phyloP scores from a whole-genome alignment of 1,140 invertebrate species.

The Mercenaria mercenaria region DNA sequence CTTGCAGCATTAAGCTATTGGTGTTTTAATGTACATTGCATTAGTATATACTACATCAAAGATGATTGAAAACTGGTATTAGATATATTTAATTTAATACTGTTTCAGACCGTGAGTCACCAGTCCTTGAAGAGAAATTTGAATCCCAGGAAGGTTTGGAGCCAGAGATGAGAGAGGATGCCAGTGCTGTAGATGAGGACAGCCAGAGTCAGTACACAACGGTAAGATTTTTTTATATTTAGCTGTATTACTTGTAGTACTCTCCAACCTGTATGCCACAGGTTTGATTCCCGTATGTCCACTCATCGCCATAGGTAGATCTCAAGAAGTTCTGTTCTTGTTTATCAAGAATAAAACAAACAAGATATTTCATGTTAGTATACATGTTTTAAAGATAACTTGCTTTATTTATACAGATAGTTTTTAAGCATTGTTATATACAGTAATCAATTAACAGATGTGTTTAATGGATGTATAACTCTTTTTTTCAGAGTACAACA shows the following conservation, averaged over 20 bases:
- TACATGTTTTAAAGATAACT: neutral
- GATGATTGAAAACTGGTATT: no score
- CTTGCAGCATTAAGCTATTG: no score
- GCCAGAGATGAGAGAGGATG: conserved; percentile 59
- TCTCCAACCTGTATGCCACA: neutral
- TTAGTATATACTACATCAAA: no score
- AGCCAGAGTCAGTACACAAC: conserved; percentile 71
- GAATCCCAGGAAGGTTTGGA: conserved; percentile 35
- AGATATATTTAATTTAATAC: no score
- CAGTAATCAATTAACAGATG: no score
- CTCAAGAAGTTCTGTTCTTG: no score
- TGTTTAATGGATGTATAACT: no score
- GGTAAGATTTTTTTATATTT: neutral
- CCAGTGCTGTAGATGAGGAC: conserved; percentile 66
- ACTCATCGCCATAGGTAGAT: no score
- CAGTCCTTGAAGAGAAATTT: conserved; percentile 57
- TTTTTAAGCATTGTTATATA: neutral
- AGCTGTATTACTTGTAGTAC: neutral
- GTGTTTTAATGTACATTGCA: no score
- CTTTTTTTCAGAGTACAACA: conserved; percentile 64
- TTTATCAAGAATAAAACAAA: no score
- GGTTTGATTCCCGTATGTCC: no score
- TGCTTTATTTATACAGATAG: neutral
- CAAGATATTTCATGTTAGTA: no score
- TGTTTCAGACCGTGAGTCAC: conserved; percentile 45